Evolutionary conservation across 2,888 invertebrate genomes (phyloP), one percentile per base, ranked within the genome.

Genomic region (Microplitis manilae): DNA sequence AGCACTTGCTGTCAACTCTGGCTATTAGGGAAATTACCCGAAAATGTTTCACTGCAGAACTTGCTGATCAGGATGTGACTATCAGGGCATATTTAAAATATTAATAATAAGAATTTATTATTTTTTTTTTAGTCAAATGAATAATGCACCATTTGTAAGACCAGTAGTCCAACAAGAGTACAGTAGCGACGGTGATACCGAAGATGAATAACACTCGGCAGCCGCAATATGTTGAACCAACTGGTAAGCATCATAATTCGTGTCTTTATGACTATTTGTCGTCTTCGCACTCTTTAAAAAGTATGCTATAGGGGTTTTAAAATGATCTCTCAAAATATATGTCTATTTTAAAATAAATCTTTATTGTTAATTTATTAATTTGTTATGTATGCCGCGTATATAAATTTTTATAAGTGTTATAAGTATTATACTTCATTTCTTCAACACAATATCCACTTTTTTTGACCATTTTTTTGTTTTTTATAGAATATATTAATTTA

Each of bases 161-260:
- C 91, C 93, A 81, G 90, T 92, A 81, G 91, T 92, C 81, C 92
- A 93, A 79, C 93, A 93, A 81, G 94, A 94, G 84, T 94, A 93
- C 91, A 97, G 96, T 86, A 97, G 97, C 90, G 97, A 97, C 88
- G 95, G 96, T 65, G 97, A 96, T 89, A 95, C 97, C 60, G 97
- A 97, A 90, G 97, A 97, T 89, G 97, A 98, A 92, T 97, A 93
- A 91, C 89, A 87, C 81, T 88, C 86, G 86, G 86, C 85, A 59
- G 74, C 76, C 73, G 73, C 78, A 65, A 79, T 81, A 70, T 75
- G 77, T 76, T 79, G 68, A 77, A 62, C 41, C 73, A 72, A 59
- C 62, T 68, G 69, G 60, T 72, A 61, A 72, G 72, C 68, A 72
- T 76, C 38, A 50, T 50, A 50, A 50, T 50, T 50, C 9, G 50